Evolutionary conservation across 2,888 invertebrate species (phyloP), one percentile per base, ranked within the genome.

Genomic region (Protodeltote pygarga): DNA sequence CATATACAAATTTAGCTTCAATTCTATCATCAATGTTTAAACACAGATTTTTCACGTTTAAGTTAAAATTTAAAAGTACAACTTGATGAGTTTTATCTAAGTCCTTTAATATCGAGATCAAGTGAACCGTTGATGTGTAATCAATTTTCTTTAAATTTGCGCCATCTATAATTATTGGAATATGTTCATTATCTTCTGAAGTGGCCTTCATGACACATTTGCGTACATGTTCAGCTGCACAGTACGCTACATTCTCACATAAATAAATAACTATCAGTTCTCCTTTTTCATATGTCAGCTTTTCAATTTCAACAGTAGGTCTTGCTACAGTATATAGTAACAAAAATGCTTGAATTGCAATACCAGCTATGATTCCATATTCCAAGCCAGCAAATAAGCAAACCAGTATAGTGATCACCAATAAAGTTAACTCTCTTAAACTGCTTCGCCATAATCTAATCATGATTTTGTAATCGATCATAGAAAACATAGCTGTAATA

Each of bases 401-500:
- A 0, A 84, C 69, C 1, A 62, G 5, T 49, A 81, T 77, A 0
- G 91, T 92, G 5, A 71, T 28, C 8, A 83, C 1, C 21, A 85
- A 54, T 13, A 89, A 52, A 6, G 79, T 38, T 0, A 91, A 55
- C 52, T 91, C 85, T 46, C 83, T 92, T 90, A 96, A 95, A 85
- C 96, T 97, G 3, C 95, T 94, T 69, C 92, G 93, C 97, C 97
- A 98, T 28, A 98, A 93, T 52, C 95, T 92, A 2, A 77, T 71
- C 33, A 89, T 70, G 23, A 89, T 84, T n/a, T 95, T 91, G 19
- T 94, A 94, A 66, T 97, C 96, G 3, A 97, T 93, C 95, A 97
- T 96, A 63, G 95, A 95, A 69, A 96, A 94, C 94, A 98, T 97
- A 10, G 98, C 98, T 15, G 95, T 94, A 47, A 98, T 96, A 50